phyloP scores from a whole-genome alignment of 37 sponge, comb jelly and placozoan genomes.

The Spongilla lacustris region DNA sequence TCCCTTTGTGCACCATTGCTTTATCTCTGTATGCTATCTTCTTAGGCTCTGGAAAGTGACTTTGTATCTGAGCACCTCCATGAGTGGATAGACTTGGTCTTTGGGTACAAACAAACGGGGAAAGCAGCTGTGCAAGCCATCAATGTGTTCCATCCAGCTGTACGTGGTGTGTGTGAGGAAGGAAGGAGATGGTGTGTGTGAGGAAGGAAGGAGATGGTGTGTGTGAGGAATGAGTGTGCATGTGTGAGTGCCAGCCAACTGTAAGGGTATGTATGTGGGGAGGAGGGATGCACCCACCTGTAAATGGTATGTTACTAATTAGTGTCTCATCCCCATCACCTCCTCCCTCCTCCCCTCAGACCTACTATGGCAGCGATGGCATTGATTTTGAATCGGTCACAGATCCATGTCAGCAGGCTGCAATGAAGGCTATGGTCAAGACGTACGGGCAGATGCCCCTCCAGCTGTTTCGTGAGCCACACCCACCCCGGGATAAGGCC shows the following conservation, averaged over 20 bases:
- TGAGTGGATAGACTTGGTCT: constrained; percentile 97
- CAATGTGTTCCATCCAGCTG: constrained; percentile 98
- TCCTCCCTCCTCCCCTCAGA: constrained; percentile 38
- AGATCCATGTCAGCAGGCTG: constrained; percentile 73
- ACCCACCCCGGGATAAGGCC: constrained; percentile 73
- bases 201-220: not conserved
- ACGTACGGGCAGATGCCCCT: constrained; percentile 97
- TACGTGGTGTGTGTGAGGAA: constrained; percentile 41
- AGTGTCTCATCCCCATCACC: not conserved
- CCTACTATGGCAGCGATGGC: constrained; percentile 82
- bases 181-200: no score
- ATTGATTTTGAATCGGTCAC: constrained; percentile 75
- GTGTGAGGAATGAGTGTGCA: not conserved
- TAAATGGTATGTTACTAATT: not conserved
- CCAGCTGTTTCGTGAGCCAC: constrained; percentile 90
- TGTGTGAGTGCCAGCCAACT: no score
- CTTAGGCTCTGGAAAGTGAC: constrained; percentile 93
- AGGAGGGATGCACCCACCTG: no score
- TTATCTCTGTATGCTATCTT: constrained; percentile 6
- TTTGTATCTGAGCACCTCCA: constrained; percentile 93
- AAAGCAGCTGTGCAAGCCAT: constrained; percentile 88
- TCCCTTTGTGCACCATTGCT: not conserved
- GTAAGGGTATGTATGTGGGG: no score
- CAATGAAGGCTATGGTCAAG: constrained; percentile 84
- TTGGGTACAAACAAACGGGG: constrained; percentile 96